Conservation (phyloP, 2,797 vertebrate species). For the Enteromius treurensis region DNA sequence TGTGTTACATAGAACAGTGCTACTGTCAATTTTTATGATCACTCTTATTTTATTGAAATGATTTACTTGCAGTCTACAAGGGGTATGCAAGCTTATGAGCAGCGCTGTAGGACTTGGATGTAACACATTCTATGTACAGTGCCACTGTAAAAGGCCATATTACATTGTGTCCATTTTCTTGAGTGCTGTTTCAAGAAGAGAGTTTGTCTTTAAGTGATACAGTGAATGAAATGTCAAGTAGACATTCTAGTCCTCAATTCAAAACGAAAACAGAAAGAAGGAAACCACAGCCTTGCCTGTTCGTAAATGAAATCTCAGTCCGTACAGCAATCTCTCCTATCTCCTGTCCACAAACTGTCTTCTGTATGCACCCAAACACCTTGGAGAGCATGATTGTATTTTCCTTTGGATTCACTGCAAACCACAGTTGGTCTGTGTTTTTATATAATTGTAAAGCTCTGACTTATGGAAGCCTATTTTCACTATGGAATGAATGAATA, state of each 20-base stretch:
- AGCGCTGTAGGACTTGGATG: neutral
- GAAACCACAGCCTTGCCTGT: constrained; percentile 48
- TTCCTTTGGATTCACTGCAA: constrained; percentile 57
- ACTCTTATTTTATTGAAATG: neutral
- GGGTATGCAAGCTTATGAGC: neutral
- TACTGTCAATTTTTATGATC: neutral
- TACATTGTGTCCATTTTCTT: neutral
- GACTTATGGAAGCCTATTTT: neutral
- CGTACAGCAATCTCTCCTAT: constrained; percentile 39
- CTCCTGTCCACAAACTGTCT: constrained; percentile 47
- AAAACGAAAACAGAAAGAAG: constrained; percentile 60
- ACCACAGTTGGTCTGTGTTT: constrained; percentile 41
- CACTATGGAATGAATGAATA: neutral
- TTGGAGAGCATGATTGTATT: constrained; percentile 51
- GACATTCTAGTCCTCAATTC: constrained; percentile 49
- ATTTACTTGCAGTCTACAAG: neutral
- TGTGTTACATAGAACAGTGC: neutral
- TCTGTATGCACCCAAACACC: constrained; percentile 11
- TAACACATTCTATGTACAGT: neutral
- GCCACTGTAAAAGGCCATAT: neutral
- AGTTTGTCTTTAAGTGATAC: constrained; percentile 66
- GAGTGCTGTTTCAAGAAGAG: constrained; percentile 14
- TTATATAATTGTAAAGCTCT: constrained; percentile 39
- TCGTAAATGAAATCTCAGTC: constrained; percentile 58
- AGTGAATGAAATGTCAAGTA: constrained; percentile 70